These are phyloP conservation scores for Leuctra nigra DNA, from an alignment of 2,888 invertebrate species.

Conservation along the genomic window DNA sequence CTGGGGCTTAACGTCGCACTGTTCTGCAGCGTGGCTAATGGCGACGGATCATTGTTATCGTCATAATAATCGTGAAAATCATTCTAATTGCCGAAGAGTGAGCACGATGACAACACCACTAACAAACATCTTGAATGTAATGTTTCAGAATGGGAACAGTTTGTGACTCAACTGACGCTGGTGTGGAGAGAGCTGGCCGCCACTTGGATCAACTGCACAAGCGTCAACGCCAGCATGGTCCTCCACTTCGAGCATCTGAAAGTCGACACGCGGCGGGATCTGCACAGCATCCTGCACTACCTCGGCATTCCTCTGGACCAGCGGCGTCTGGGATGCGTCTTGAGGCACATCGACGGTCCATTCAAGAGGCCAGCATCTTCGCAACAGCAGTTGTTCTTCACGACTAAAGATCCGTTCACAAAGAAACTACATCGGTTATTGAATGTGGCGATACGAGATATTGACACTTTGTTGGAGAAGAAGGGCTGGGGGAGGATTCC, in stretches of 20 bases:
- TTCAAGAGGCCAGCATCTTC: conserved; percentile 29
- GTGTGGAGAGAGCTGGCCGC: conserved; percentile 30
- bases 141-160: conserved; percentile 29
- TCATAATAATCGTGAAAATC: no score
- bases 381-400: conserved; percentile 26
- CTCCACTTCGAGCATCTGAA: conserved; percentile 36
- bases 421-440: conserved; percentile 26
- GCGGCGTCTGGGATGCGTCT: conserved; percentile 33
- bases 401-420: conserved; percentile 28
- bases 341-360: conserved; percentile 34
- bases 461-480: conserved; percentile 25
- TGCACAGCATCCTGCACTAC: conserved; percentile 32
- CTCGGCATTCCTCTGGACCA: conserved; percentile 33
- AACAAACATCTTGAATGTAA: background rate
- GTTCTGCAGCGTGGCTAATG: no score
- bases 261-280: conserved; percentile 32
- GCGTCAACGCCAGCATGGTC: conserved; percentile 31
- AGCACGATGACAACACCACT: no score
- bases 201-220: conserved; percentile 29
- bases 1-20: no score
- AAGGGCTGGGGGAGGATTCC: conserved; percentile 28
- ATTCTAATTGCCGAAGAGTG: no score
- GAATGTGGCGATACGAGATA: conserved; percentile 26
- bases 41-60: no score
- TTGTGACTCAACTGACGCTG: conserved; percentile 25